Conservation (phyloP, 1,140 invertebrate species). For the Tyrophagus putrescentiae region DNA sequence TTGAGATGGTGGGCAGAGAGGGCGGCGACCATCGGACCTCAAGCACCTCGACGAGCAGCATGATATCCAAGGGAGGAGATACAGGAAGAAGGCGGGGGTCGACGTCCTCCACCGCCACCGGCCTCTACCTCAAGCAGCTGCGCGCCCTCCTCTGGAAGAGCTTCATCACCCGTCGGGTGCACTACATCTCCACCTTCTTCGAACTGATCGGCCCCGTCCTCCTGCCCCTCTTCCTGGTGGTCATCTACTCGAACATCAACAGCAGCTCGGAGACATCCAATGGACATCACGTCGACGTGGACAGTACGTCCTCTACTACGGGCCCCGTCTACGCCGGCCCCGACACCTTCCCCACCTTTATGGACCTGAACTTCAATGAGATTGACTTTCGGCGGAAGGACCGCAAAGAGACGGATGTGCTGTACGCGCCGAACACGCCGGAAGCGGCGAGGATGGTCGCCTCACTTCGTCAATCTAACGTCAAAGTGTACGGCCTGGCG, state of each 20-base stretch:
- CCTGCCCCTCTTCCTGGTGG: background rate
- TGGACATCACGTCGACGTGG: too few species aligned
- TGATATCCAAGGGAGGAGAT: too few species aligned
- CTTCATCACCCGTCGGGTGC: constrained; percentile 20
- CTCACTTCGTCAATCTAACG: too few species aligned
- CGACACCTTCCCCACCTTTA: background rate
- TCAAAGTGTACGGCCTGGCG: too few species aligned
- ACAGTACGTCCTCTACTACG: background rate
- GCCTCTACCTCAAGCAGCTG: background rate
- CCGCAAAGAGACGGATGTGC: background rate
- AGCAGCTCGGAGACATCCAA: too few species aligned
- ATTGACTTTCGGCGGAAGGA: background rate
- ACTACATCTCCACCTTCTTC: constrained; percentile 29
- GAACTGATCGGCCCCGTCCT: constrained; percentile 29
- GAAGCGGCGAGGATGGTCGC: too few species aligned
- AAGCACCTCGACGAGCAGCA: too few species aligned
- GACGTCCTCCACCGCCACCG: too few species aligned
- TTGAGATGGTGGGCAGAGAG: too few species aligned
- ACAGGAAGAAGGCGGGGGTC: too few species aligned
- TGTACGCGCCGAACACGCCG: background rate
- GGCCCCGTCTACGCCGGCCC: background rate
- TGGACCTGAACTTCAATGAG: background rate
- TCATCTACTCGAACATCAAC: constrained; percentile 3
- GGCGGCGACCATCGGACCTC: too few species aligned
- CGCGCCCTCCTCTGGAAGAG: constrained; percentile 25